Percentiles rank a stretch among this genome's conserved stretches.
These are phyloP conservation scores for Argentina silus DNA, from an alignment of 2,797 vertebrate genomes.

Conservation along the genomic window DNA sequence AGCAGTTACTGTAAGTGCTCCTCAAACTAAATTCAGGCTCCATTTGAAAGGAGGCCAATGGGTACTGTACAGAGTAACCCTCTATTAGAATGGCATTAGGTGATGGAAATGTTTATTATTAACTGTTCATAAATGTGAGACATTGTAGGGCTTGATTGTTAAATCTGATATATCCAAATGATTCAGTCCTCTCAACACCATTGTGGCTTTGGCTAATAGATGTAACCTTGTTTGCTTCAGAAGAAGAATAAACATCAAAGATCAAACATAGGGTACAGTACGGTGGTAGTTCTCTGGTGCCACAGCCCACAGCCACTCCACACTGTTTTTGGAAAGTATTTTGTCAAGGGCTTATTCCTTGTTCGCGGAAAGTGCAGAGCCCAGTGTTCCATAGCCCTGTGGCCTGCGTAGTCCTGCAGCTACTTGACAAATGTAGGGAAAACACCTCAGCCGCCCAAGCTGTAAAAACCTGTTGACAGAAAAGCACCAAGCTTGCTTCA, in stretches of 20 bases:
- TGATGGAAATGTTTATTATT: background rate
- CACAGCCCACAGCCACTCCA: background rate
- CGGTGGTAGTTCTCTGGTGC: background rate
- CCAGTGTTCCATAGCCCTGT: conserved; percentile 5
- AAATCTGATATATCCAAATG: background rate
- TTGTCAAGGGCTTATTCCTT: background rate
- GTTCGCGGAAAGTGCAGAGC: background rate
- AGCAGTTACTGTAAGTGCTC: background rate
- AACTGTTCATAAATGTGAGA: background rate
- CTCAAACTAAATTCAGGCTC: conserved; percentile 17
- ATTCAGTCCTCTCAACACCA: background rate
- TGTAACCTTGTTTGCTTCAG: background rate
- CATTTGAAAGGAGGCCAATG: background rate
- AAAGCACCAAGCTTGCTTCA: conserved; percentile 42
- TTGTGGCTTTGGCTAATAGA: background rate
- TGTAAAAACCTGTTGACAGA: conserved; percentile 67
- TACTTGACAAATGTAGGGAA: conserved; percentile 43
- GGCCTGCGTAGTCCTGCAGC: conserved; percentile 11
- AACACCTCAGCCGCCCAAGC: conserved; percentile 44
- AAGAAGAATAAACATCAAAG: too few species aligned
- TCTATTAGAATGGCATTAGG: background rate
- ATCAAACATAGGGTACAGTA: background rate
- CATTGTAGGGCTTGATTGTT: background rate
- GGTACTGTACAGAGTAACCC: background rate
- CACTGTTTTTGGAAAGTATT: background rate